Evolutionary conservation across 2,797 vertebrate genomes (phyloP).

Genomic region (Cuniculus paca): DNA sequence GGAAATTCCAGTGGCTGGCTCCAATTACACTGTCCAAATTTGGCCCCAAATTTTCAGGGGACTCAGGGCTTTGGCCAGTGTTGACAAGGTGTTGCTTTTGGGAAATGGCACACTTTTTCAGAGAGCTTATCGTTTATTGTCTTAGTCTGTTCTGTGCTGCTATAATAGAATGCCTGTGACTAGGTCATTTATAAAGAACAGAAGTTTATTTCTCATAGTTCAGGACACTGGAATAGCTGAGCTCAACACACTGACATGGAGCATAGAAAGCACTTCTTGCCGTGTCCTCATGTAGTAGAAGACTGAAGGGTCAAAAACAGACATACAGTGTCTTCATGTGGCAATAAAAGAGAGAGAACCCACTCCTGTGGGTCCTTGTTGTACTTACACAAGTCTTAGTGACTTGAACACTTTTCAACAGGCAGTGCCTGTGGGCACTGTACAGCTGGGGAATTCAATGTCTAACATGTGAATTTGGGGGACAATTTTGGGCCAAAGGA

Average conservation of each 20-base stretch:
- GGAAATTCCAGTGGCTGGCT: neutral
- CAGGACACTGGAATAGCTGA: neutral
- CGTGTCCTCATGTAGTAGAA: neutral
- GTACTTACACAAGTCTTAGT: neutral
- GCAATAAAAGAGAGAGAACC: neutral
- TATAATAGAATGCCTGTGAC: neutral
- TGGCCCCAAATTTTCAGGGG: neutral
- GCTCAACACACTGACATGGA: neutral
- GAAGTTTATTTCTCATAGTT: neutral
- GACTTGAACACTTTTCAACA: neutral
- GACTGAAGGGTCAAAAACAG: neutral
- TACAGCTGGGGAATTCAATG: neutral
- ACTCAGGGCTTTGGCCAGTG: neutral
- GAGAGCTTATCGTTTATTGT: neutral
- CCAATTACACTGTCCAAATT: neutral
- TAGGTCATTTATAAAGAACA: neutral
- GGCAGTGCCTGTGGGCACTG: no score
- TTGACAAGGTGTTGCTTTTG: neutral
- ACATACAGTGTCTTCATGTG: neutral
- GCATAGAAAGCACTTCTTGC: neutral
- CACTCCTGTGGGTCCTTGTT: neutral
- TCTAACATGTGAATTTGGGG: neutral
- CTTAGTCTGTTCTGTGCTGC: neutral
- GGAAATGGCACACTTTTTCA: neutral
- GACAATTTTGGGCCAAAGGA: neutral